Evolutionary conservation across 2,113 vertebrate genomes (phyloP).

Genomic region (Argyrosomus japonicus): DNA sequence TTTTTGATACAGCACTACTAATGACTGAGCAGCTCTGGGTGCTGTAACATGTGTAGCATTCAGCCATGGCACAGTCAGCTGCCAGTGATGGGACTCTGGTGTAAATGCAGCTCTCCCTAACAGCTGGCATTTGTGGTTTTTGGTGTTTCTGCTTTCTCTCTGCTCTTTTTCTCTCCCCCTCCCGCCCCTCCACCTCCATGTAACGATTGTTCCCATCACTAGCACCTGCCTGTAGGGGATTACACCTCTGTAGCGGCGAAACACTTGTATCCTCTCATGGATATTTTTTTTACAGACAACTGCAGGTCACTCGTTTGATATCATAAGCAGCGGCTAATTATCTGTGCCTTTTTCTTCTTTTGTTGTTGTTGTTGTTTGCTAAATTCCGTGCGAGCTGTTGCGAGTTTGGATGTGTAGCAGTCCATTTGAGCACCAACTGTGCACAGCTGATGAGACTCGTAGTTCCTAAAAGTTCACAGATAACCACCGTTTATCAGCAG

Average conservation of each 20-base stretch:
- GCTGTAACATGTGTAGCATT: conserved; percentile 19
- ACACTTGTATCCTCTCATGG: conserved; percentile 9
- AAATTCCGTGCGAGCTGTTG: not conserved
- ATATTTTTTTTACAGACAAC: conserved; percentile 18
- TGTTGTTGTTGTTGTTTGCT: too few relatives aligned
- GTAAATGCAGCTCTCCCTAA: conserved; percentile 42
- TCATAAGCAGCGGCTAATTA: not conserved
- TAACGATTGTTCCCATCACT: conserved; percentile 46
- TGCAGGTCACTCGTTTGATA: conserved; percentile 3
- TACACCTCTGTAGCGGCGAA: conserved; percentile 39
- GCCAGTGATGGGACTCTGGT: conserved; percentile 59
- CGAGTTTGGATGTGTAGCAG: not conserved
- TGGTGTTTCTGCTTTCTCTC: conserved; percentile 18
- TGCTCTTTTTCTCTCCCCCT: not conserved
- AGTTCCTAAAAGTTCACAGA: conserved; percentile 22
- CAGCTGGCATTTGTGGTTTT: conserved; percentile 70
- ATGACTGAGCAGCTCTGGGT: conserved; percentile 30
- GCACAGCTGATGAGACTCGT: conserved; percentile 23
- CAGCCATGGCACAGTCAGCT: conserved; percentile 62
- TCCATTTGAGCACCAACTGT: not conserved
- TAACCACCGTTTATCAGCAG: conserved; percentile 10
- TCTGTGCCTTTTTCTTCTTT: not conserved
- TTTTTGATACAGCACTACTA: not conserved
- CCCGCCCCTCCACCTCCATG: not conserved
- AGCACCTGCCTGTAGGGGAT: conserved; percentile 59